Evolutionary conservation across 37 sponge, comb jelly and placozoan species (phyloP), one percentile per base, ranked within the genome.

Genomic region (Oopsacas minuta): DNA sequence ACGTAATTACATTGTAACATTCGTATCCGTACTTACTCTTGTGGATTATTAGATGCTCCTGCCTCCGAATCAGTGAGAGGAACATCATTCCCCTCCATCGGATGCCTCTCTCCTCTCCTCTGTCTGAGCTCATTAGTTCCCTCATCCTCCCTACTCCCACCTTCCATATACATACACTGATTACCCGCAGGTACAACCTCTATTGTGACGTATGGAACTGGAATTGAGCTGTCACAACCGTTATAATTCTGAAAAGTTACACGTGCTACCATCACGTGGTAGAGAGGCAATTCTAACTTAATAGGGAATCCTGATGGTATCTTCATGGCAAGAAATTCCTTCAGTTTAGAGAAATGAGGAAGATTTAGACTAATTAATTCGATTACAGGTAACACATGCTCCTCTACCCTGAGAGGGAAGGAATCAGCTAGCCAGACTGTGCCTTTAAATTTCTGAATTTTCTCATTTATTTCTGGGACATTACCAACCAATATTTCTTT

Each of bases 231-330:
- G 53, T 82, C 83, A 75, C 36, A 30, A 0, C 93, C 93, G 84
- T 95, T 93, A 37, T 91, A 20, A 83, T 95, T 95, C 34, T 90
- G 86, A 86, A 95, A 95, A 23, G 93, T 95, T 81, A 95, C 92
- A 25, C 87, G 89, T 0, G 99, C 99, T 0, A 96, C 83, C 83
- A 99, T 88, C 52, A 98, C 92, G 82, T 95, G 99, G 52, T 92
- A 98, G 1, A 99, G 82, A 25, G 99, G 99, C 61, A 99, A 93
- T 83, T 99, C 99, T 92, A 99, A 89, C 83, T 92, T 99, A 52
- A 99, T 86, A 0, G 99, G 99, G 82, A 95, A 99, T 0, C 99
- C 99, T 8, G 95, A 86, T 5, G 99, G 99, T 81, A 99, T 91
- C 39, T 99, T 96, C 23, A 99, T 86, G 15, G 90, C 87, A 36